Conservation (phyloP, 1,140 invertebrate species). For the Cylas formicarius region DNA sequence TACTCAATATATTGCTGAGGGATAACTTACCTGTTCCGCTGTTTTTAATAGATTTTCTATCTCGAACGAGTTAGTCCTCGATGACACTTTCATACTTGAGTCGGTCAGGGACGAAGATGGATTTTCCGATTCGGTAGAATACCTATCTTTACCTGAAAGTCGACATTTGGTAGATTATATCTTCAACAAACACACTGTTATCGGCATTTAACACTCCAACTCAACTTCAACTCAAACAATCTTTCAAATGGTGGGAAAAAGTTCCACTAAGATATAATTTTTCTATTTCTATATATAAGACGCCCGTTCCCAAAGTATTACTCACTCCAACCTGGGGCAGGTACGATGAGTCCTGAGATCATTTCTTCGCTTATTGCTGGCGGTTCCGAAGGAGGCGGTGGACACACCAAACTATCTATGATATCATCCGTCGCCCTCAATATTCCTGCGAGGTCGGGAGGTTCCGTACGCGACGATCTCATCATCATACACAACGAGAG, state of each 20-base stretch:
- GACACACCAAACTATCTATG: slow-evolving; percentile 91
- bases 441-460: slow-evolving; percentile 76
- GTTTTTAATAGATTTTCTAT: slow-evolving; percentile 83
- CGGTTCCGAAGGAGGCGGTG: slow-evolving; percentile 87
- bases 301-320: no score
- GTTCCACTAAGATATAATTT: no score
- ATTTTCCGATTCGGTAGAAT: slow-evolving; percentile 59
- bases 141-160: slow-evolving; percentile 57
- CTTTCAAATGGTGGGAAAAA: no score
- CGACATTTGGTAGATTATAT: slow-evolving; percentile 1
- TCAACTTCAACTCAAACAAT: no score
- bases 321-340: slow-evolving; percentile 63
- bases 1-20: no score
- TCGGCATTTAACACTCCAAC: no score
- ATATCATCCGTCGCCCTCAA: slow-evolving; percentile 84
- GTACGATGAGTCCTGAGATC: slow-evolving; percentile 92
- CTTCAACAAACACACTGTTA: no score
- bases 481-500: slow-evolving; percentile 95
- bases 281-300: no score
- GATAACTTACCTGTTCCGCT: slow-evolving; percentile 50
- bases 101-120: slow-evolving; percentile 44
- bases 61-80: slow-evolving; percentile 80
- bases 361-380: slow-evolving; percentile 91
- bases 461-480: slow-evolving; percentile 89
- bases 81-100: slow-evolving; percentile 54